Percentiles rank a stretch among this genome's conserved stretches.
phyloP scores from a whole-genome alignment of 2,888 invertebrate genomes.

The Noctua fimbriata region DNA sequence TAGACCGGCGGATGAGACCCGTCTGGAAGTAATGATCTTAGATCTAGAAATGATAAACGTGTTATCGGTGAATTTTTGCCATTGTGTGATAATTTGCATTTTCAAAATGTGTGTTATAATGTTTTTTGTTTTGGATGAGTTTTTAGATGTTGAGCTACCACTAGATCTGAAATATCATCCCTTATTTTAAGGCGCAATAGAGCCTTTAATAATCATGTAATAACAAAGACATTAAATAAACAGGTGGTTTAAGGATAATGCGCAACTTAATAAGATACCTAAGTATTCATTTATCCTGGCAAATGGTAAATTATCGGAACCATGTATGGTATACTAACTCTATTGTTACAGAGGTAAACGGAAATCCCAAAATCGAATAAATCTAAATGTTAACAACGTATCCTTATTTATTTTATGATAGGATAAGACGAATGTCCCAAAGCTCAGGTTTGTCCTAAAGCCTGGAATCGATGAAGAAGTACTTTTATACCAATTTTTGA shows the following conservation, averaged over 20 bases:
- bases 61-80: not conserved
- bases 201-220: not conserved
- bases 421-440: slow-evolving; percentile 32
- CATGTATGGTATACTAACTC: slow-evolving; percentile 4
- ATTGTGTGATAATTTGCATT: not conserved
- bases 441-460: slow-evolving; percentile 17
- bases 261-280: not conserved
- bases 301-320: slow-evolving; percentile 6
- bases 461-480: not conserved
- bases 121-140: not conserved
- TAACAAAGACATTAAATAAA: not conserved
- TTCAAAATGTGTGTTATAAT: not conserved
- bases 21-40: slow-evolving; percentile 2
- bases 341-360: slow-evolving; percentile 23
- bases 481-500: not conserved
- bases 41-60: not conserved
- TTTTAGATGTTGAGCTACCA: not conserved
- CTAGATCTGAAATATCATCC: not conserved
- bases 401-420: slow-evolving; percentile 46
- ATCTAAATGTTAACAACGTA: slow-evolving; percentile 33
- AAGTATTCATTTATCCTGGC: slow-evolving; percentile 14
- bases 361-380: slow-evolving; percentile 55
- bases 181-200: not conserved
- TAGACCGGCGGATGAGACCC: not conserved
- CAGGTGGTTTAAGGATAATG: slow-evolving; percentile 35